phyloP scores from a whole-genome alignment of 2,888 invertebrate species.

The Erpobdella octoculata region DNA sequence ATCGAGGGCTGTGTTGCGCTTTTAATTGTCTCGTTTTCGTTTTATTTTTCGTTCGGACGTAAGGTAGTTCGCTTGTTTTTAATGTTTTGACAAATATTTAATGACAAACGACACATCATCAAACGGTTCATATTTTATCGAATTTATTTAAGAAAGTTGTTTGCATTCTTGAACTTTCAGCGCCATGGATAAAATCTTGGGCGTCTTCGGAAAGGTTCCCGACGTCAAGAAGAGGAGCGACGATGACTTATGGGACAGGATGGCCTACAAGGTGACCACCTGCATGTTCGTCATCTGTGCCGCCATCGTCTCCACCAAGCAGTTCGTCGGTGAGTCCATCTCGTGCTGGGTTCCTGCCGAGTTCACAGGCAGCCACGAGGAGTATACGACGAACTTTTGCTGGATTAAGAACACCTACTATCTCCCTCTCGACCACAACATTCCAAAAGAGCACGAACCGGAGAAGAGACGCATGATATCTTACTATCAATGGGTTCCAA shows the following conservation, averaged over 20 bases:
- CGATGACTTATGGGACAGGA: conserved; percentile 37
- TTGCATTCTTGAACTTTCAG: not conserved
- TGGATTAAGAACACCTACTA: conserved; percentile 41
- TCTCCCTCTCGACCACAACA: conserved; percentile 39
- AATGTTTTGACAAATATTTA: not conserved
- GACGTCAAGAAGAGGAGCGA: conserved; percentile 37
- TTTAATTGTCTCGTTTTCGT: conserved; percentile 7
- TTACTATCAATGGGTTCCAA: conserved; percentile 41
- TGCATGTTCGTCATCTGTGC: conserved; percentile 37
- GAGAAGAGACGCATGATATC: conserved; percentile 38
- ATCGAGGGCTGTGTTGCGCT: no score
- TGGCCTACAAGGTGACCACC: conserved; percentile 36
- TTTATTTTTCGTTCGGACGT: not conserved
- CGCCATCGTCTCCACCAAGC: conserved; percentile 38
- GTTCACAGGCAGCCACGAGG: conserved; percentile 39
- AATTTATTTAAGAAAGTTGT: not conserved
- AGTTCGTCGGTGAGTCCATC: conserved; percentile 39
- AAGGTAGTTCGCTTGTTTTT: not conserved
- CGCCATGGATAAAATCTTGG: conserved; percentile 38
- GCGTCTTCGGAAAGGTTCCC: conserved; percentile 37
- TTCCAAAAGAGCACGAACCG: conserved; percentile 39
- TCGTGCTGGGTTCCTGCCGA: conserved; percentile 41
- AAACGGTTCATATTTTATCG: not conserved
- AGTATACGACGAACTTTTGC: conserved; percentile 40
- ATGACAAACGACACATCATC: not conserved